Evolutionary conservation across 1,140 invertebrate species (phyloP).

Genomic region (Cyclargus thomasi): DNA sequence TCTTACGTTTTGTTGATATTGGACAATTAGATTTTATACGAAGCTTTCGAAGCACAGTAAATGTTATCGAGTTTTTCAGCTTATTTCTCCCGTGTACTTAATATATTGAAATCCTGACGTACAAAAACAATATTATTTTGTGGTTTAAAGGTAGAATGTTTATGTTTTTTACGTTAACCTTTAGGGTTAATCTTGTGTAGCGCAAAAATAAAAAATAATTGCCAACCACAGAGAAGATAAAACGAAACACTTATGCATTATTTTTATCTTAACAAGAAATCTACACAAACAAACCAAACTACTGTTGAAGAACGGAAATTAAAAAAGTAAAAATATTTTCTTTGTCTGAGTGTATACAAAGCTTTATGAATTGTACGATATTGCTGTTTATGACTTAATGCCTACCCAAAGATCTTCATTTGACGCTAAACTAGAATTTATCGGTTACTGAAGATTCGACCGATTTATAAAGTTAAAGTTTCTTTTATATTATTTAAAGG

Average conservation of each 20-base stretch:
- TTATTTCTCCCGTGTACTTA: too few species aligned
- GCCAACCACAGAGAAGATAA: neutral
- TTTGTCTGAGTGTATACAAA: neutral
- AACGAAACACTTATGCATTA: neutral
- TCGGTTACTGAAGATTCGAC: too few species aligned
- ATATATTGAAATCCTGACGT: too few species aligned
- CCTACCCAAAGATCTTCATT: neutral
- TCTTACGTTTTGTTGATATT: neutral
- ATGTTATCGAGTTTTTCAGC: too few species aligned
- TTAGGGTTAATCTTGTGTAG: too few species aligned
- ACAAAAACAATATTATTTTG: too few species aligned
- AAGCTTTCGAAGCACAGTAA: neutral
- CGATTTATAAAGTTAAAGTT: too few species aligned
- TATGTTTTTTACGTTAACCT: neutral
- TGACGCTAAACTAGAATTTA: neutral
- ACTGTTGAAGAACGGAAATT: neutral
- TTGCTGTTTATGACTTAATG: neutral
- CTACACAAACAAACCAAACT: neutral
- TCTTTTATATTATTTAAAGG: too few species aligned
- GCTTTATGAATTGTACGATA: neutral
- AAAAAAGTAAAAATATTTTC: neutral
- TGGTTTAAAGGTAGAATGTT: too few species aligned
- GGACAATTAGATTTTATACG: neutral
- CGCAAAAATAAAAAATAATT: too few species aligned
- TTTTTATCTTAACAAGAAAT: constrained; percentile 1